Evolutionary conservation across 2,113 vertebrate genomes (phyloP), one percentile per base, ranked within the genome.

Genomic region (Rhineura floridana): DNA sequence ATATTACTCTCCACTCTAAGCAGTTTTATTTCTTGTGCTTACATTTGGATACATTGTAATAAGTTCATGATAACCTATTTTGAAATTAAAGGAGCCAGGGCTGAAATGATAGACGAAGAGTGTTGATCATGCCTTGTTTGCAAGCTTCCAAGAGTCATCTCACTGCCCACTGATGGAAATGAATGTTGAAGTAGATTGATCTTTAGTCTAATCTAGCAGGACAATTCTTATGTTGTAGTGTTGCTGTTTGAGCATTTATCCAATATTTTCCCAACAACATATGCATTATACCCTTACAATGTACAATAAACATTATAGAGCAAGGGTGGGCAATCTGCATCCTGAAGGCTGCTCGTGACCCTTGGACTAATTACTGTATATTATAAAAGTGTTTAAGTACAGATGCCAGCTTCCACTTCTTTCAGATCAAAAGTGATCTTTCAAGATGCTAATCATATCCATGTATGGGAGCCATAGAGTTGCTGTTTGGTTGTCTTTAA

Each of bases 181-280:
- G 81, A 63, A n/a, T 67, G 39, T 25, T 63, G 63, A 19, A 83
- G 12, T 67, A n/a, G 81, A 67, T 46, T 13, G 81, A 67, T 46
- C 15, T 83, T 67, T 48, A 36, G 30, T 50, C 63, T 50, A 30
- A 69, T 50, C 81, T 30, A 70, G 33, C 48, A 80, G 59, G 52
- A 19, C 15, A 80, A 6, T 23, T 23, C 15, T 55, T 79, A 52
- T 23, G 12, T 19, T 48, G 17, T 33, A 85, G 36, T 25, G 59
- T 33, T 90, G 0, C 12, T 91, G 28, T 77, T 87, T 85, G 72
- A 70, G 72, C 78, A 69, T 80, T 76, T 79, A n/a, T 87, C 52
- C 25, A 80, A 15, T 50, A 88, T 86, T 63, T 92, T 91, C 89
- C 81, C 70, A 88, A 33, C 86, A 76, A 69, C 8, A 62, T 87